Conservation (phyloP, 2,113 vertebrate species). For the Nesoenas mayeri region DNA sequence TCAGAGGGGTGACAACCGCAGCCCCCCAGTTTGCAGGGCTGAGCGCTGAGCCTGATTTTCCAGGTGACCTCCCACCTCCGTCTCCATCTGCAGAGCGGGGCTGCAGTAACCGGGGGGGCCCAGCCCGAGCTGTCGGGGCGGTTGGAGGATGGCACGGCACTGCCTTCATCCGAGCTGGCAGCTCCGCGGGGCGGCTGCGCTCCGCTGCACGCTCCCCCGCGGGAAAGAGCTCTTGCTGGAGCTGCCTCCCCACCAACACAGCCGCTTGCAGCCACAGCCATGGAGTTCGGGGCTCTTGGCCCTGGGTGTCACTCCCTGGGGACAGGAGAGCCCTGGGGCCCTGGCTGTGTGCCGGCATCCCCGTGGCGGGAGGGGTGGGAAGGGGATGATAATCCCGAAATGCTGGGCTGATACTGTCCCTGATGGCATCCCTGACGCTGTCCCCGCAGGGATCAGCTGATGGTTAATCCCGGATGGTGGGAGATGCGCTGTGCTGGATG, state of each 20-base stretch:
- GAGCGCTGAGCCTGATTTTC: background rate
- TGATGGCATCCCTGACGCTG: accelerated
- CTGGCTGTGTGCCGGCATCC: accelerated
- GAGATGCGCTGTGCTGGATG: accelerated
- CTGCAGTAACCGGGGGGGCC: too few relatives aligned
- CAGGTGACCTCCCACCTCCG: too few relatives aligned
- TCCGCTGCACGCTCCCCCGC: background rate
- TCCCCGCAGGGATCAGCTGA: background rate
- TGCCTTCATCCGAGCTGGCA: conserved; percentile 47
- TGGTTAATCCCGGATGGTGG: background rate
- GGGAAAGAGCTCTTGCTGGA: background rate
- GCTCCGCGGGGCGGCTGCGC: background rate
- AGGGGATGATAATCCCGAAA: background rate
- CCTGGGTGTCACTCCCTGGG: background rate
- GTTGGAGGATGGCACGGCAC: background rate
- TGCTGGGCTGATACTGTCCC: accelerated
- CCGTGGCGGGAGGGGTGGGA: background rate
- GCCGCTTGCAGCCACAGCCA: accelerated
- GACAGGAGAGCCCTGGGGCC: background rate
- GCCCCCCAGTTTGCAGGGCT: background rate
- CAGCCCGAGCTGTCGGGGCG: too few relatives aligned
- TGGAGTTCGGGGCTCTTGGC: background rate
- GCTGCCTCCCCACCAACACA: background rate
- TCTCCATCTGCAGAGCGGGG: too few relatives aligned
- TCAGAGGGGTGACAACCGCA: background rate